Evolutionary conservation across 2,888 invertebrate species (phyloP), one percentile per base, ranked within the genome.

Genomic region (Thymelicus lineola): DNA sequence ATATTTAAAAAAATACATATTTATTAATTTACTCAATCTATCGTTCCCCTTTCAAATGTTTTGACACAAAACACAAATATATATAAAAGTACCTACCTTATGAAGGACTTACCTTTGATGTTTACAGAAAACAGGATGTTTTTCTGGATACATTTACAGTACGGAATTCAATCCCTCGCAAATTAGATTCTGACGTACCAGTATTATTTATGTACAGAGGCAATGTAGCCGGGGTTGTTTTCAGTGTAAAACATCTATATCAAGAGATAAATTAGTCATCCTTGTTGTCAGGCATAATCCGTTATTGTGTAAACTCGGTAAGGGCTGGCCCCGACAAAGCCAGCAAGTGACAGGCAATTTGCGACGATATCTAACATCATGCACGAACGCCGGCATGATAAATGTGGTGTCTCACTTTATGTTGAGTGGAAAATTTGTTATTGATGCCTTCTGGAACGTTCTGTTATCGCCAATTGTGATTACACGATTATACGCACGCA

Each of bases 271-370:
- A 55, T 55, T 55, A 35, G 55, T 55, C 35, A 55, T 55, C 28
- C 0, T 4, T 1, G 55, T 5, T 55, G 55, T 55, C 46, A 61
- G 28, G n/a, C 14, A 57, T 65, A 57, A 57, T 57, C 28, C 57
- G 64, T 50, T 57, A 65, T 55, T 53, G 64, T 20, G 14, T 42
- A 45, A 35, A 53, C 63, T 14, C 4, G 10, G 55, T 35, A 53
- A 53, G 53, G 50, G 53, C 20, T 20, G 55, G 55, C 15, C 14
- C 55, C 35, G 55, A 28, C 55, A 28, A 28, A 57, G 17, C 55
- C 64, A 65, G 45, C 55, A 53, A 53, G 64, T 63, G 64, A 45
- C 50, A n/a, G 57, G 42, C 64, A 57, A 65, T 65, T 65, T 65
- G 64, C 64, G 57, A 45, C 38, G 38, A 50, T 57, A 45, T n/a